A percentile compares a stretch with the other conserved stretches of the same genome.
Evolutionary conservation across 2,113 vertebrate genomes (phyloP).

Genomic region (Apodemus speciosus): DNA sequence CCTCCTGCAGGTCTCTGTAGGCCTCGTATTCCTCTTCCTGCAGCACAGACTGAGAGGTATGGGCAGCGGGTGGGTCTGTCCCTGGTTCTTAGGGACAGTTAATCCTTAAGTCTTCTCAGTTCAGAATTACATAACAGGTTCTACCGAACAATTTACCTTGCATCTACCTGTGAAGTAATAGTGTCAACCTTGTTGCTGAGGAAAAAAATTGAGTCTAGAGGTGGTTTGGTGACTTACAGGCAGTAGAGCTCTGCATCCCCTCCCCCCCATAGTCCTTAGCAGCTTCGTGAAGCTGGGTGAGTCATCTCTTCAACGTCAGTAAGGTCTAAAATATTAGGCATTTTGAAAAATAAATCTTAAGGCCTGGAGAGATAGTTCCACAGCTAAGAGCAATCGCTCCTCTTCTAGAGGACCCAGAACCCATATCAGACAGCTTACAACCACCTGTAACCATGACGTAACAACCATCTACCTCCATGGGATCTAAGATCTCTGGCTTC

Average conservation of each 20-base stretch:
- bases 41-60: slow-evolving; percentile 78
- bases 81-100: background rate
- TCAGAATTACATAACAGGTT: background rate
- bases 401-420: background rate
- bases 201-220: background rate
- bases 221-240: background rate
- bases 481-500: background rate
- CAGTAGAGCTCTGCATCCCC: background rate
- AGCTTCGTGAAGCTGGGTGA: background rate
- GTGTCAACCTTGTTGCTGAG: background rate
- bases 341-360: background rate
- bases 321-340: too few species aligned
- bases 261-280: background rate
- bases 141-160: background rate
- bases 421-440: background rate
- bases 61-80: background rate
- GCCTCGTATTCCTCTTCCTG: slow-evolving; percentile 71
- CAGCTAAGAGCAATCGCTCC: background rate
- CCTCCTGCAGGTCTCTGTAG: slow-evolving; percentile 63
- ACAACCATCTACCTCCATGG: background rate
- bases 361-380: background rate
- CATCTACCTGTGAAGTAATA: background rate
- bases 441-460: background rate
- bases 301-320: background rate
- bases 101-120: background rate